phyloP scores from a whole-genome alignment of 2,888 invertebrate genomes.

The Prosapia bicincta region DNA sequence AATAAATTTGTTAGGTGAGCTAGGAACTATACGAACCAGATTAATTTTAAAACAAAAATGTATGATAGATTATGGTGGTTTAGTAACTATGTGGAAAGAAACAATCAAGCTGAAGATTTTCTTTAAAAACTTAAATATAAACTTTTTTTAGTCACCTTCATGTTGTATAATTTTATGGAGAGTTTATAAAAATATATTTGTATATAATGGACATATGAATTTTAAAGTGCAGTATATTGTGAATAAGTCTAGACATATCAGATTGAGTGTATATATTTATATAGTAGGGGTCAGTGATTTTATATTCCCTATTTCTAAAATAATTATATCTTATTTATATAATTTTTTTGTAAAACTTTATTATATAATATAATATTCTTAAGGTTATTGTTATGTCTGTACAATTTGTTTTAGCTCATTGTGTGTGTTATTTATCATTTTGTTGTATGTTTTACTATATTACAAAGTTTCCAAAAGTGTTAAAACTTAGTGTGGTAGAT shows the following conservation, averaged over 20 bases:
- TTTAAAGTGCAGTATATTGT: neutral
- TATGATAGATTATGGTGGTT: neutral
- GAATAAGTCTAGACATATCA: neutral
- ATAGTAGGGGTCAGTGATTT: neutral
- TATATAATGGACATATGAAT: neutral
- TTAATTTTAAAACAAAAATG: neutral
- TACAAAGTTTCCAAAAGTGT: no score
- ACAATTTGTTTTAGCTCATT: neutral
- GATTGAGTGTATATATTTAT: neutral
- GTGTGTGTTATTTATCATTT: no score
- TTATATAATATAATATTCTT: neutral
- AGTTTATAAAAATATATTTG: neutral
- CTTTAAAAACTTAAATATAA: neutral
- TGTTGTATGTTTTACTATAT: no score
- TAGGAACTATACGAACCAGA: neutral
- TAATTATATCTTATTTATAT: no score
- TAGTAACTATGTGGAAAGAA: neutral
- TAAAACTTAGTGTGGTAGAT: no score
- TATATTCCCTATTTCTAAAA: neutral
- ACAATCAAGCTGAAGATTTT: neutral
- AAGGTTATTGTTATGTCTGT: neutral
- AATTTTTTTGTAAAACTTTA: neutral
- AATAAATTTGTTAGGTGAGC: neutral
- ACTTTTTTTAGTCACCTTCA: neutral
- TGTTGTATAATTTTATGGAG: no score